Base-by-base conservation (phyloP, 64 coral and sea anemone species). In the Porites lutea region DNA sequence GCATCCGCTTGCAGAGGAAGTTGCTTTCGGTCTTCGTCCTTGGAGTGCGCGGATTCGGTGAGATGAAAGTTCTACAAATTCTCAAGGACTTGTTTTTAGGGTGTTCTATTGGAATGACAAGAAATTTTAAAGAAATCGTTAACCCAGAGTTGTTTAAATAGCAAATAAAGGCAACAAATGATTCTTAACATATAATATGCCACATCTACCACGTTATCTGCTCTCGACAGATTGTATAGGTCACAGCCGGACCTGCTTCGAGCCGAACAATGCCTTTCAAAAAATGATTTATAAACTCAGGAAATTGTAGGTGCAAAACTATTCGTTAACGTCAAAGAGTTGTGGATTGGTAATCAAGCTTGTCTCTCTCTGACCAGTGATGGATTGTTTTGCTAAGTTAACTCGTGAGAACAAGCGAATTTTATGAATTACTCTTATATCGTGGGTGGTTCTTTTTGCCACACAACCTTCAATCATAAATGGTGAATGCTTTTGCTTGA, bases 211-310 rank as follows among this genome's bases (percentile, higher is more conserved):
- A 52, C 44, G 81, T 84, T 84, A 84, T 84, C 81, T 68, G 43
- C 44, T 19, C 19, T 44, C 62, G 61, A 51, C 81, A 84, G 47
- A 84, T 48, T 84, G 81, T 44, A 8, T 52, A 1, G 47, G 44
- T 60, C 76, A 71, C 52, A 43, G 16, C 73, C 13, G 60, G 62
- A 65, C 52, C 18, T 63, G 37, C 57, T 60, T 91, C 23, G 7
- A 63, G 49, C 53, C 2, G 52, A 45, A 73, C 88, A 91, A 65
- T 77, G n/a, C 79, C 89, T 83, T 74, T 91, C 79, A 61, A 72
- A 76, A 91, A 91, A 91, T 91, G 79, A 91, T 91, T 80, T 71
- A 91, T 91, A 59, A 91, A 83, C 79, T 91, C 55, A 82, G 79
- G 72, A 90, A 71, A 55, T 22, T 37, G n/a, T 6, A 81, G 69